Evolutionary conservation across 2,113 vertebrate species (phyloP).

Genomic region (Takifugu bimaculatus): DNA sequence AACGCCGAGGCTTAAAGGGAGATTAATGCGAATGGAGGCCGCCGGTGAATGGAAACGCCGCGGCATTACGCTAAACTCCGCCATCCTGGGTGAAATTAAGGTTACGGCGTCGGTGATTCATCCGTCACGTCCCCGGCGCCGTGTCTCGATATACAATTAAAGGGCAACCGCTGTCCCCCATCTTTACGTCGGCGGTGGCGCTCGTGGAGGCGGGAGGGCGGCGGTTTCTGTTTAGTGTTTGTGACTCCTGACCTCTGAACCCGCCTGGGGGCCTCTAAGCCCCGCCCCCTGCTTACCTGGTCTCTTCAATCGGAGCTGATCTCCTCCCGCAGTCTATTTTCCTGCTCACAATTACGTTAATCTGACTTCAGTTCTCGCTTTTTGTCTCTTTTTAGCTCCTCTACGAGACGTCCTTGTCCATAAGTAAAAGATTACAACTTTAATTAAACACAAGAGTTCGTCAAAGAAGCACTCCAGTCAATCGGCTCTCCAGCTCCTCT

Average conservation of each 20-base stretch:
- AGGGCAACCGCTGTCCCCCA: neutral
- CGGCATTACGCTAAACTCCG: neutral
- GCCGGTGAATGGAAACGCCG: neutral
- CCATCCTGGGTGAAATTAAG: neutral
- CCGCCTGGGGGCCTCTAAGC: too few relatives aligned
- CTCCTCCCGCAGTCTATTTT: too few relatives aligned
- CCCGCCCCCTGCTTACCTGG: too few relatives aligned
- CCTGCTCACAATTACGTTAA: too few relatives aligned
- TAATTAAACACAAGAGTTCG: neutral
- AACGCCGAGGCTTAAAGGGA: neutral
- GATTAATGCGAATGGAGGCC: constrained; percentile 10
- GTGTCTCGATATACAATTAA: constrained; percentile 5
- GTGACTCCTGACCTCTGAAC: too few relatives aligned
- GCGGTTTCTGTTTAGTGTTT: too few relatives aligned
- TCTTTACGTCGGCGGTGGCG: too few relatives aligned
- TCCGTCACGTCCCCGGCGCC: neutral
- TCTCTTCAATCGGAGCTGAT: too few relatives aligned
- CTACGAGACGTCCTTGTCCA: neutral
- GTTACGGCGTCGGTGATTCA: neutral
- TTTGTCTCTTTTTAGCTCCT: too few relatives aligned
- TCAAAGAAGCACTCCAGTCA: neutral
- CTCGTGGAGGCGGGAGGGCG: too few relatives aligned
- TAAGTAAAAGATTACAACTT: neutral
- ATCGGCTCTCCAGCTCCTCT: too few relatives aligned
- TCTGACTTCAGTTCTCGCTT: too few relatives aligned